Conservation (phyloP, 1,140 invertebrate species). For the Sminthurinus signatus region DNA sequence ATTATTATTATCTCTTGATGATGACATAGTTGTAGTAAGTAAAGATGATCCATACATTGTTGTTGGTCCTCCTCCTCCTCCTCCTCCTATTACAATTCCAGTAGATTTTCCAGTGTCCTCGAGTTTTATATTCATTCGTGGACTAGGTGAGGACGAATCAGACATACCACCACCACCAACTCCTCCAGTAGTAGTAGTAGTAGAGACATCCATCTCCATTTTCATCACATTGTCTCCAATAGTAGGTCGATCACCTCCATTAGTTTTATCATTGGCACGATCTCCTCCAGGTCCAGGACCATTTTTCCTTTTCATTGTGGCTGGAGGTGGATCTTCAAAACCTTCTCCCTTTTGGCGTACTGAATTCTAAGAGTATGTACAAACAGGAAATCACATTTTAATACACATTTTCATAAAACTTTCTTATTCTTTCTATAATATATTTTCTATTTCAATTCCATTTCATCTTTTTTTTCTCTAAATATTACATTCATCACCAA, state of each 20-base stretch:
- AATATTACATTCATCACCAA: no score
- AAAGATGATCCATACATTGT: no score
- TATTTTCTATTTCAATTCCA: no score
- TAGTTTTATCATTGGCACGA: conserved; percentile 1
- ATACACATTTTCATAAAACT: no score
- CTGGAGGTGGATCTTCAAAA: conserved; percentile 21
- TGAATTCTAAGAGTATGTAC: conserved; percentile 43
- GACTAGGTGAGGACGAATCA: conserved; percentile 20
- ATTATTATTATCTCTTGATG: background rate
- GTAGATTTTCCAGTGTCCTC: conserved; percentile 37
- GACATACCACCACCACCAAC: conserved; percentile 1
- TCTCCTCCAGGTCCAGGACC: conserved; percentile 10
- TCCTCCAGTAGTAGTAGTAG: background rate
- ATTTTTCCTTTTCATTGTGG: background rate
- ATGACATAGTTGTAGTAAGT: background rate
- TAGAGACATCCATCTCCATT: conserved; percentile 9
- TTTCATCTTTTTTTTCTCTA: no score
- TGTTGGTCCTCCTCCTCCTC: no score
- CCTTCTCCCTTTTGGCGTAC: conserved; percentile 39
- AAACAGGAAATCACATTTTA: no score
- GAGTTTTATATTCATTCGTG: conserved; percentile 10
- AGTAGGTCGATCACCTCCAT: background rate
- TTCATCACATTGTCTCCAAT: background rate
- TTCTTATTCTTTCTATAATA: no score
- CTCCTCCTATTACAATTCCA: no score